These are phyloP conservation scores for Cybosia mesomella DNA, from an alignment of 2,888 invertebrate species.

Conservation along the genomic window DNA sequence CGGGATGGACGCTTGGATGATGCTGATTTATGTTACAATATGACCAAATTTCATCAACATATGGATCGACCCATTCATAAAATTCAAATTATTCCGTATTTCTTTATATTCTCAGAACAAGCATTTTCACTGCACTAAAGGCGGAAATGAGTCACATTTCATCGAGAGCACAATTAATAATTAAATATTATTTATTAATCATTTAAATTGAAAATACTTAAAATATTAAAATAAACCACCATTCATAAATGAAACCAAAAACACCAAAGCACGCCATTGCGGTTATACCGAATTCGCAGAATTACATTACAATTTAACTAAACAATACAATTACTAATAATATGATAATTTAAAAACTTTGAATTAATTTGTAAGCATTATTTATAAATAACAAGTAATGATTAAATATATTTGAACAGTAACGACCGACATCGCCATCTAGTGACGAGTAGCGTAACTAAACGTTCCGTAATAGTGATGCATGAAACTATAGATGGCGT, in stretches of 20 bases:
- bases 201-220: not conserved
- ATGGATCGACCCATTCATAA: too few species aligned
- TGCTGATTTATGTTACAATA: too few species aligned
- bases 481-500: slow-evolving; percentile 61
- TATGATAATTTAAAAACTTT: not conserved
- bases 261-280: not conserved
- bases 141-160: not conserved
- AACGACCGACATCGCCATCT: slow-evolving; percentile 40
- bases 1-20: too few species aligned
- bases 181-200: not conserved
- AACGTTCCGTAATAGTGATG: not conserved
- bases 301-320: not conserved
- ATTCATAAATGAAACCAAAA: not conserved
- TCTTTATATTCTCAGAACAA: too few species aligned
- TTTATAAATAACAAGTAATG: not conserved
- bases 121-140: not conserved
- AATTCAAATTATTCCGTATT: too few species aligned
- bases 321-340: slow-evolving; percentile 2
- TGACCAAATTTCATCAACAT: too few species aligned
- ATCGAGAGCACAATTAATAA: not conserved
- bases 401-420: not conserved
- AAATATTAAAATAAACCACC: not conserved
- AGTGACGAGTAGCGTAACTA: slow-evolving; percentile 48
- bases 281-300: not conserved
- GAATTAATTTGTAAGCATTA: slow-evolving; percentile 2